phyloP scores from a whole-genome alignment of 1,140 invertebrate species.

The Tribolium madens region DNA sequence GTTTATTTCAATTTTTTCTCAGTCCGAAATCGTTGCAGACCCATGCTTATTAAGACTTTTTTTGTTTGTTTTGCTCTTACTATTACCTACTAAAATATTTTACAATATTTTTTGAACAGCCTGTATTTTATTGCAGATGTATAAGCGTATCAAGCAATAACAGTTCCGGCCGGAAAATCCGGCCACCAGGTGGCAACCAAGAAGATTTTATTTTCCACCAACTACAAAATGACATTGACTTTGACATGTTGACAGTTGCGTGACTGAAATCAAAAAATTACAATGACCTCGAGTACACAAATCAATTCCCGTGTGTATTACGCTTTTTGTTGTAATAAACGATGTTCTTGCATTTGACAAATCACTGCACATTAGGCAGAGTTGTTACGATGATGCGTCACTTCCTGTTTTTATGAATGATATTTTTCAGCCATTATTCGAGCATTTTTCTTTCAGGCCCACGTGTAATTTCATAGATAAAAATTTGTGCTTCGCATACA shows the following conservation, averaged over 20 bases:
- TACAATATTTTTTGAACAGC: too few relatives aligned
- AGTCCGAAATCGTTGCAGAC: too few relatives aligned
- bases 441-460: neutral
- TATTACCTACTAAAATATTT: too few relatives aligned
- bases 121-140: slow-evolving; percentile 13
- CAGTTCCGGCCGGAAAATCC: too few relatives aligned
- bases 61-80: too few relatives aligned
- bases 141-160: neutral
- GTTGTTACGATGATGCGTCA: neutral
- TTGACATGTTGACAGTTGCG: too few relatives aligned
- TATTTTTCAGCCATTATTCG: neutral
- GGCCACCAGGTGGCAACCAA: too few relatives aligned
- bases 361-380: neutral
- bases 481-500: neutral
- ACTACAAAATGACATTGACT: too few relatives aligned
- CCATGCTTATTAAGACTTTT: too few relatives aligned
- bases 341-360: neutral
- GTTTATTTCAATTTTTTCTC: too few relatives aligned
- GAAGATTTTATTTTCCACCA: too few relatives aligned
- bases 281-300: neutral
- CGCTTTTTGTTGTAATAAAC: neutral
- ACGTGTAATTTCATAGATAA: neutral
- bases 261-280: too few relatives aligned
- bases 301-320: neutral
- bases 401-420: neutral